These are phyloP conservation scores for Polietes domitor DNA, from an alignment of 2,888 invertebrate genomes.

Conservation along the genomic window DNA sequence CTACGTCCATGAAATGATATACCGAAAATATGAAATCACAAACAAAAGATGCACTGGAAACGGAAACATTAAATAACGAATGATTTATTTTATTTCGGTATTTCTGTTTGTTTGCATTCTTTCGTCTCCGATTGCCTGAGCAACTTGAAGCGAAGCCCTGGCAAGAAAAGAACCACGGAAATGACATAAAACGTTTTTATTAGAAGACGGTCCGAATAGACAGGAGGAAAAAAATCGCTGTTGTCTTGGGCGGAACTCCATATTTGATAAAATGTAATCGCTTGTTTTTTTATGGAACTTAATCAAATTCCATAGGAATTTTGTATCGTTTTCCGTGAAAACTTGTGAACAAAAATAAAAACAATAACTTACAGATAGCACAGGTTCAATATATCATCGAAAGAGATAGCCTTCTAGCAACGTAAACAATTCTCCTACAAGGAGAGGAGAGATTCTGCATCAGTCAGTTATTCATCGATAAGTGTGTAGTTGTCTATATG, in stretches of 20 bases:
- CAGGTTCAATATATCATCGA: no score
- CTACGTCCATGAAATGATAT: not conserved
- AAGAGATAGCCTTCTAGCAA: no score
- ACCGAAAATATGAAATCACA: not conserved
- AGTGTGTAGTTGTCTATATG: no score
- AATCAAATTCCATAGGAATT: not conserved
- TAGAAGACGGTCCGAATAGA: not conserved
- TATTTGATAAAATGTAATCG: not conserved
- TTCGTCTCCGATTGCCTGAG: not conserved
- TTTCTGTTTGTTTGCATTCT: not conserved
- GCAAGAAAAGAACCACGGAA: not conserved
- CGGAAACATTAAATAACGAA: constrained; percentile 13
- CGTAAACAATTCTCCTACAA: no score
- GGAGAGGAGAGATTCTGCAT: no score
- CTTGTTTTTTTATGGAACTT: not conserved
- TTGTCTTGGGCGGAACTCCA: not conserved
- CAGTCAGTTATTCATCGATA: no score
- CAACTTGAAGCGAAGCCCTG: not conserved
- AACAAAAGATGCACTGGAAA: not conserved
- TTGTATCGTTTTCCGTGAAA: no score
- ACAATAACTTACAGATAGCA: no score
- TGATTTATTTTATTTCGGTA: not conserved
- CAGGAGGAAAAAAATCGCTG: not conserved
- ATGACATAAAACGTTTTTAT: not conserved
- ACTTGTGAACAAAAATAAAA: no score